Evolutionary conservation across 2,113 vertebrate genomes (phyloP).

Genomic region (Orycteropus afer): DNA sequence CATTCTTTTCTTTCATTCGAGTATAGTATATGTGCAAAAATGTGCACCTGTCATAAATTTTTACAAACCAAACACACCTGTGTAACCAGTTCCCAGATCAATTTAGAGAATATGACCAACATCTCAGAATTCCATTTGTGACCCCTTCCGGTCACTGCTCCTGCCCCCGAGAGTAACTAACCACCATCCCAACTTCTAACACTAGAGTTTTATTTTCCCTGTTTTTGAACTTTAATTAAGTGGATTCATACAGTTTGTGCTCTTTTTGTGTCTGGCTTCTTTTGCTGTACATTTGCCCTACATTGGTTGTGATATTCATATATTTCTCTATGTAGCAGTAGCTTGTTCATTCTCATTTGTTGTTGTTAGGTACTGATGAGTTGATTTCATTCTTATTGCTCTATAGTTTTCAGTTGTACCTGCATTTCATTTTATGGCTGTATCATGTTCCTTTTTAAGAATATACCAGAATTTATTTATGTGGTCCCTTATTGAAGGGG

Average conservation of each 20-base stretch:
- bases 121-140: not conserved
- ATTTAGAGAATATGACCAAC: not conserved
- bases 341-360: not conserved
- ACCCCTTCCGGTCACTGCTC: not conserved
- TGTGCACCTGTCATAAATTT: not conserved
- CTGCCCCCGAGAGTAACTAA: not conserved
- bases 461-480: not conserved
- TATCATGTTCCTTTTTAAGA: not conserved
- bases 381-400: not conserved
- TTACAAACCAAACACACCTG: not conserved
- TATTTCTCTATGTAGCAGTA: not conserved
- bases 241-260: not conserved
- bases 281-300: not conserved
- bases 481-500: no score
- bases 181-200: not conserved
- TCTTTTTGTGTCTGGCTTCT: conserved; percentile 4
- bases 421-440: not conserved
- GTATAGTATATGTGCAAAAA: not conserved
- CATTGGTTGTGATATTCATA: not conserved
- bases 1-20: not conserved
- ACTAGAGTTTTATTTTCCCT: not conserved
- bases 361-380: not conserved
- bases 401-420: not conserved
- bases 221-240: not conserved
- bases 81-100: not conserved